A percentile compares a stretch with the other conserved stretches of the same genome.
Evolutionary conservation across 2,113 vertebrate genomes (phyloP).

Genomic region (Orientallactaga bullata): DNA sequence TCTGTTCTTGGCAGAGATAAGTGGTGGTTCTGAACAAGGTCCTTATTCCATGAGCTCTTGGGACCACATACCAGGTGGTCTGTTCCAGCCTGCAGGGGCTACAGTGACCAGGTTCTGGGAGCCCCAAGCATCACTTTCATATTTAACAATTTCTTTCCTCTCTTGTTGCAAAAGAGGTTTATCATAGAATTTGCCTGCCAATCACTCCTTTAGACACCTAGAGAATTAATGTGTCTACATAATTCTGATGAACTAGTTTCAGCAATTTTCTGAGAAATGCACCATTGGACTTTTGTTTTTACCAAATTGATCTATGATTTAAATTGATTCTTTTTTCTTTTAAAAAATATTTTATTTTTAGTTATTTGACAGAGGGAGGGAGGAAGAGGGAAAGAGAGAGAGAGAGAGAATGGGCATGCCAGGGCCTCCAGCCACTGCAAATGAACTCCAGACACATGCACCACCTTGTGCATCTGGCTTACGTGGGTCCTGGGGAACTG

Average conservation of each 20-base stretch:
- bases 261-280: constrained; percentile 32
- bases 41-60: constrained; percentile 31
- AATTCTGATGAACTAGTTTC: not conserved
- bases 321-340: not conserved
- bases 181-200: not conserved
- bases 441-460: too few species aligned
- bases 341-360: too few species aligned
- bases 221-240: not conserved
- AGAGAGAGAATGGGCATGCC: too few species aligned
- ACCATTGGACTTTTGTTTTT: not conserved
- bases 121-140: not conserved
- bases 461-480: too few species aligned
- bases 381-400: too few species aligned
- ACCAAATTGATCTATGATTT: constrained; percentile 12
- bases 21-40: not conserved
- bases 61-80: not conserved
- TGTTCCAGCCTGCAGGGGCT: not conserved
- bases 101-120: not conserved
- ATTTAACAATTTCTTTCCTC: not conserved
- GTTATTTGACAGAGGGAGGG: too few species aligned
- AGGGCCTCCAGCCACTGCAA: too few species aligned
- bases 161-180: constrained; percentile 10
- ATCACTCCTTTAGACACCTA: not conserved
- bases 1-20: constrained; percentile 41
- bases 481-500: too few species aligned